These are phyloP conservation scores for Steinernema hermaphroditum DNA, from an alignment of 2,888 invertebrate species.

Conservation along the genomic window DNA sequence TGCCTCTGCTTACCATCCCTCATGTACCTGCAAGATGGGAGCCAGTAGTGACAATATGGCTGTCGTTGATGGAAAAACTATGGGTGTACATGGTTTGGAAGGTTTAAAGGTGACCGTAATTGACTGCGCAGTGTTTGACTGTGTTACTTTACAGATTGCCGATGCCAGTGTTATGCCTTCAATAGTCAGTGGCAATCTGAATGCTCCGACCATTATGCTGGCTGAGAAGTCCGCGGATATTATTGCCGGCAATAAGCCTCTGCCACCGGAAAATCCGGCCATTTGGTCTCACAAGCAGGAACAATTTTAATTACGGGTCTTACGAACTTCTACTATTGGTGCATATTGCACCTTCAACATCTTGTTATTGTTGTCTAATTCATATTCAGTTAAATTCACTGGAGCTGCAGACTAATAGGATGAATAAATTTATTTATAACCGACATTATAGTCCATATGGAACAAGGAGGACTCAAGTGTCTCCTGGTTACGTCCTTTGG, in stretches of 20 bases:
- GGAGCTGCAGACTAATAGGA: too few relatives aligned
- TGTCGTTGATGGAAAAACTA: conserved; percentile 74
- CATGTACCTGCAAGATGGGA: conserved; percentile 78
- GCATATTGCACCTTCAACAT: not conserved
- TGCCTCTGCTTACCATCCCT: conserved; percentile 78
- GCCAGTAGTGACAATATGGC: conserved; percentile 68
- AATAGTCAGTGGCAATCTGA: conserved; percentile 78
- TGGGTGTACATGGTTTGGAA: conserved; percentile 59
- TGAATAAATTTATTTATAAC: too few relatives aligned
- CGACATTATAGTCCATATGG: too few relatives aligned
- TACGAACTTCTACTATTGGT: not conserved
- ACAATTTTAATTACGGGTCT: not conserved
- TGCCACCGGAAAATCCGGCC: conserved; percentile 54
- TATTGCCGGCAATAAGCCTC: conserved; percentile 67
- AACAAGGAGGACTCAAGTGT: too few relatives aligned
- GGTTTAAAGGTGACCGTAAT: conserved; percentile 42
- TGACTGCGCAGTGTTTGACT: conserved; percentile 29
- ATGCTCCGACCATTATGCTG: conserved; percentile 70
- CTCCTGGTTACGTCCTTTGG: too few relatives aligned
- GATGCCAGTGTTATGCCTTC: conserved; percentile 82
- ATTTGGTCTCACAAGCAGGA: conserved; percentile 41
- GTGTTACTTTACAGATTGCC: conserved; percentile 73
- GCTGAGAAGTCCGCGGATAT: conserved; percentile 70
- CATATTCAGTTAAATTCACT: too few relatives aligned
- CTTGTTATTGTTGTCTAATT: not conserved